phyloP scores from a whole-genome alignment of 2,113 vertebrate species.

The Hyperopisus bebe region DNA sequence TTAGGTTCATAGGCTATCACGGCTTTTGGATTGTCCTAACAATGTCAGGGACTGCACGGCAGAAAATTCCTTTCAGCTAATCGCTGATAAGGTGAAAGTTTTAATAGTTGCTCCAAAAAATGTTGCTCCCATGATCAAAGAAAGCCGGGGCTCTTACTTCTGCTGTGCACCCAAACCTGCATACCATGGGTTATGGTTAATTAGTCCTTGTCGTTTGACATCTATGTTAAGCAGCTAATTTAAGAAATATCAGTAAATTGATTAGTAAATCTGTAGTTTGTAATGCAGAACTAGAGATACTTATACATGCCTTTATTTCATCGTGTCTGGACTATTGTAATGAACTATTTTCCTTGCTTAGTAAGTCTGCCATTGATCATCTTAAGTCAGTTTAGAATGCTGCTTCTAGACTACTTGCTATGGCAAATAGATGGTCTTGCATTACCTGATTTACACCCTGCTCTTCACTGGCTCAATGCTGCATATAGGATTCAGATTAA shows the following conservation, averaged over 20 bases:
- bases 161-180: background rate
- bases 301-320: background rate
- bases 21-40: background rate
- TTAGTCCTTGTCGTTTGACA: background rate
- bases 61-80: background rate
- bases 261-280: background rate
- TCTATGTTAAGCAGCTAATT: background rate
- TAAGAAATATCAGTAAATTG: background rate
- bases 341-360: background rate
- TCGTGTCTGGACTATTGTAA: background rate
- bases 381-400: background rate
- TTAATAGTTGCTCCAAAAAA: background rate
- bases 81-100: background rate
- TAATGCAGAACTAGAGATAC: no score
- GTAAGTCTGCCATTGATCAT: background rate
- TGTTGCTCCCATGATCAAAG: background rate
- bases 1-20: background rate
- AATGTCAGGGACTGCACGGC: no score
- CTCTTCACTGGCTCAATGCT: background rate
- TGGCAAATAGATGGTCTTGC: background rate
- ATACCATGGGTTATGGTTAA: background rate
- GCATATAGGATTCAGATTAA: background rate
- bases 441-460: background rate
- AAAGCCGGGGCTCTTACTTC: background rate
- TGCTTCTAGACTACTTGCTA: background rate